phyloP scores from a whole-genome alignment of 2,888 invertebrate genomes.

The Bellardia bayeri region DNA sequence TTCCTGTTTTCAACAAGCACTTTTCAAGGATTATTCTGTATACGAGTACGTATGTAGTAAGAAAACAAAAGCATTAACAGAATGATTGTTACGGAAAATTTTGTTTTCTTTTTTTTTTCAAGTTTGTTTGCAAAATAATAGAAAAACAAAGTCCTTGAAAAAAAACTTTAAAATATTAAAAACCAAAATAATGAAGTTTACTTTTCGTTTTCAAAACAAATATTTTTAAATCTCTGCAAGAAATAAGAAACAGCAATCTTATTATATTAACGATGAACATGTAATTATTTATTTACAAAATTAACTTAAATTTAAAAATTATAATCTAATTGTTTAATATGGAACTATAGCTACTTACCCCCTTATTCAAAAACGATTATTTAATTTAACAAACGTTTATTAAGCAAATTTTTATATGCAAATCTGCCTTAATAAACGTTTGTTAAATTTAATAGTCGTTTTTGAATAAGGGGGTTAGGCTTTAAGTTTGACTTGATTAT shows the following conservation, averaged over 20 bases:
- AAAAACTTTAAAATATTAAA: slow-evolving; percentile 13
- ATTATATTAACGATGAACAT: too few relatives aligned
- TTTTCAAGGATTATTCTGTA: slow-evolving; percentile 43
- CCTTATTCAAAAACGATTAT: too few relatives aligned
- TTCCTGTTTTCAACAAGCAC: background rate
- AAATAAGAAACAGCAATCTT: background rate
- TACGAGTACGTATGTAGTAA: background rate
- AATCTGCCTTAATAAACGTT: too few relatives aligned
- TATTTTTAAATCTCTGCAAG: background rate
- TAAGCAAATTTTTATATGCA: too few relatives aligned
- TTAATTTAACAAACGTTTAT: too few relatives aligned
- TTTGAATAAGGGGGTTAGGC: too few relatives aligned
- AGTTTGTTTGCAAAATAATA: slow-evolving; percentile 1
- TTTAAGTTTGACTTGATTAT: too few relatives aligned
- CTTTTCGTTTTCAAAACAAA: background rate
- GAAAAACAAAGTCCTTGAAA: slow-evolving; percentile 41
- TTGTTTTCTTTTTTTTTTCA: background rate
- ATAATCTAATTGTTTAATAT: too few relatives aligned
- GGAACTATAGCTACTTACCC: too few relatives aligned
- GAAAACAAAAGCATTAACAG: slow-evolving; percentile 39
- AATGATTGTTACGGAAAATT: slow-evolving; percentile 12
- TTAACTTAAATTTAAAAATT: too few relatives aligned
- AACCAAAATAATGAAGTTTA: slow-evolving; percentile 22
- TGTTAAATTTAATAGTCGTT: too few relatives aligned
- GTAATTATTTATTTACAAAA: too few relatives aligned